A percentile compares a stretch with the other conserved stretches of the same genome.
Evolutionary conservation across 2,888 invertebrate species (phyloP).

Genomic region (Anorthoa munda): DNA sequence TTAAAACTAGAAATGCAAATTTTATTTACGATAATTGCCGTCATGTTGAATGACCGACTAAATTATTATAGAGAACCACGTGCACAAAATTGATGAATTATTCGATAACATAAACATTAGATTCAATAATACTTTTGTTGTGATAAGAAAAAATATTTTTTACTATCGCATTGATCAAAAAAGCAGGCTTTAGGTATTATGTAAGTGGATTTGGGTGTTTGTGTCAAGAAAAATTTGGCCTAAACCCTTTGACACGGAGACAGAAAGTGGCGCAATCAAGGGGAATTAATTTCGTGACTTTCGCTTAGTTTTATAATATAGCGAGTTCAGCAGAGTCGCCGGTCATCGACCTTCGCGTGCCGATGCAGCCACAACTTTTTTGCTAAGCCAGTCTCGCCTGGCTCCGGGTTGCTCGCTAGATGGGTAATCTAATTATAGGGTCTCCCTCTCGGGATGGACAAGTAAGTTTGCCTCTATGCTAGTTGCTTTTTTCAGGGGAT

Average conservation of each 20-base stretch:
- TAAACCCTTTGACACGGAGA: constrained; percentile 65
- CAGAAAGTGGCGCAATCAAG: constrained; percentile 50
- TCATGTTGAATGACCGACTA: constrained; percentile 47
- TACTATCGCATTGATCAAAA: constrained; percentile 10
- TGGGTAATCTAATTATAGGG: constrained; percentile 88
- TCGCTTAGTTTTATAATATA: constrained; percentile 81
- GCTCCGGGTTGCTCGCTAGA: constrained; percentile 81
- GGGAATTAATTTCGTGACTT: constrained; percentile 76
- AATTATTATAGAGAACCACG: constrained; percentile 56
- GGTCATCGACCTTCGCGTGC: constrained; percentile 84
- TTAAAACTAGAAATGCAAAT: constrained; percentile 65
- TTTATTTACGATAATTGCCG: constrained; percentile 59
- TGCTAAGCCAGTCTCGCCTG: constrained; percentile 82
- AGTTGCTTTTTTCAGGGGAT: constrained; percentile 70
- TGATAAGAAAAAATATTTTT: constrained; percentile 31
- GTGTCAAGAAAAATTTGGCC: constrained; percentile 24
- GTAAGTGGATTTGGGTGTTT: constrained; percentile 13
- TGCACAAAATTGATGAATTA: constrained; percentile 51
- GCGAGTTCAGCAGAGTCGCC: constrained; percentile 78
- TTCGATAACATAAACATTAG: constrained; percentile 32
- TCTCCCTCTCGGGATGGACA: constrained; percentile 76
- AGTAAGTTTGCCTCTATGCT: constrained; percentile 72
- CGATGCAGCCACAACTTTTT: constrained; percentile 83
- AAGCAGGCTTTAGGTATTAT: constrained; percentile 18
- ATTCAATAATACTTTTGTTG: constrained; percentile 3